phyloP scores from a whole-genome alignment of 1,140 invertebrate genomes.

The Samia ricini region DNA sequence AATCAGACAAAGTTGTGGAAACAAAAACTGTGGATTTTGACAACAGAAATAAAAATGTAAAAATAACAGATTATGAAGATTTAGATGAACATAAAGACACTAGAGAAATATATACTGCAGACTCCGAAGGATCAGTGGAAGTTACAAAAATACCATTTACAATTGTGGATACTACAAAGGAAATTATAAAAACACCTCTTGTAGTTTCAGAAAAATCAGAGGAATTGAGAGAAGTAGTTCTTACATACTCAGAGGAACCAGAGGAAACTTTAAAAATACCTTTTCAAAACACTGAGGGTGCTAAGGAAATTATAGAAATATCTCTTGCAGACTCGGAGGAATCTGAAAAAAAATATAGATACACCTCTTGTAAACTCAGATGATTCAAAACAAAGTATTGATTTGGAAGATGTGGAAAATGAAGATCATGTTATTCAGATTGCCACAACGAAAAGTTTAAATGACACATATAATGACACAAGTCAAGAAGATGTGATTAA shows the following conservation, averaged over 20 bases:
- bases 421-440: constrained; percentile 15
- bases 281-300: neutral
- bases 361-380: neutral
- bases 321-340: neutral
- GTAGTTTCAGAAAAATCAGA: neutral
- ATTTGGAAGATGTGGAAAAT: constrained; percentile 13
- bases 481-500: constrained; percentile 5
- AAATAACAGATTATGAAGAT: no score
- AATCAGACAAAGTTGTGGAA: neutral
- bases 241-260: neutral
- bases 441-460: neutral
- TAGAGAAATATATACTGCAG: neutral
- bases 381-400: neutral
- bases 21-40: neutral
- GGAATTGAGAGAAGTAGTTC: neutral
- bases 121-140: neutral
- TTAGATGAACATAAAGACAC: neutral
- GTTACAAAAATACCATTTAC: neutral
- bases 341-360: no score
- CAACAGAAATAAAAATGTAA: no score
- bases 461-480: neutral
- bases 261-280: neutral
- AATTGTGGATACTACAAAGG: neutral
- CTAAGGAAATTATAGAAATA: neutral
- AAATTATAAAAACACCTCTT: neutral